Percentiles rank a stretch among this genome's conserved stretches.
Evolutionary conservation across 2,888 invertebrate genomes (phyloP).

Genomic region (Scaeva pyrastri): DNA sequence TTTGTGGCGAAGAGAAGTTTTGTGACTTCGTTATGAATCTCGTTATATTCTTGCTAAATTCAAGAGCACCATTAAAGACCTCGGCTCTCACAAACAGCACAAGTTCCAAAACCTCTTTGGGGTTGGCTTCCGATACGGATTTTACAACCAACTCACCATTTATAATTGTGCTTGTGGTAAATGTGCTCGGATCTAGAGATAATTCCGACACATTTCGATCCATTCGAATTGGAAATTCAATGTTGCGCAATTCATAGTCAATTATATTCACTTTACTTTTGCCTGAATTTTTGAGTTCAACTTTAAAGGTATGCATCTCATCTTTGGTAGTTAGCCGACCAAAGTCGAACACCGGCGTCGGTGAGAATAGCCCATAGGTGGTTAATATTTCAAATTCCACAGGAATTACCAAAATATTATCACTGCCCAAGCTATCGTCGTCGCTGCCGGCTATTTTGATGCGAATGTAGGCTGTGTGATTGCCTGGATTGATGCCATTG

Average conservation of each 20-base stretch:
- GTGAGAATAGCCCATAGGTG: constrained; percentile 90
- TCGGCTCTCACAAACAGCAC: constrained; percentile 81
- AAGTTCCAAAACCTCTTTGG: constrained; percentile 76
- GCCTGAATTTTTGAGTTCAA: constrained; percentile 79
- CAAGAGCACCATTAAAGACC: constrained; percentile 81
- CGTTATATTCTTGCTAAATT: constrained; percentile 80
- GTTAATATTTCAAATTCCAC: constrained; percentile 92
- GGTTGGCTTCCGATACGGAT: constrained; percentile 62
- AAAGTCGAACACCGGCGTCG: constrained; percentile 92
- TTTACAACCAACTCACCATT: constrained; percentile 79
- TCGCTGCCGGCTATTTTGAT: constrained; percentile 81
- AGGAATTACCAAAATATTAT: constrained; percentile 88
- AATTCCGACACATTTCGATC: constrained; percentile 79
- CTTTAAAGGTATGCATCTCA: constrained; percentile 85
- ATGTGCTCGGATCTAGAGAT: constrained; percentile 80
- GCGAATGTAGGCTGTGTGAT: constrained; percentile 93
- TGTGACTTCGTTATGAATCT: constrained; percentile 79
- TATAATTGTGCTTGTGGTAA: constrained; percentile 78
- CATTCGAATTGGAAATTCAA: constrained; percentile 72
- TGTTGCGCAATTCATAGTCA: constrained; percentile 75
- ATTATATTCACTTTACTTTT: constrained; percentile 76
- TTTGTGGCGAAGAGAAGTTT: constrained; percentile 79
- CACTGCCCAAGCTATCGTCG: constrained; percentile 72
- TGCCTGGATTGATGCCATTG: constrained; percentile 90
- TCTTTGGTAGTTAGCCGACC: constrained; percentile 91